phyloP scores from a whole-genome alignment of 2,113 vertebrate species.

The Dolichotis patagonum region DNA sequence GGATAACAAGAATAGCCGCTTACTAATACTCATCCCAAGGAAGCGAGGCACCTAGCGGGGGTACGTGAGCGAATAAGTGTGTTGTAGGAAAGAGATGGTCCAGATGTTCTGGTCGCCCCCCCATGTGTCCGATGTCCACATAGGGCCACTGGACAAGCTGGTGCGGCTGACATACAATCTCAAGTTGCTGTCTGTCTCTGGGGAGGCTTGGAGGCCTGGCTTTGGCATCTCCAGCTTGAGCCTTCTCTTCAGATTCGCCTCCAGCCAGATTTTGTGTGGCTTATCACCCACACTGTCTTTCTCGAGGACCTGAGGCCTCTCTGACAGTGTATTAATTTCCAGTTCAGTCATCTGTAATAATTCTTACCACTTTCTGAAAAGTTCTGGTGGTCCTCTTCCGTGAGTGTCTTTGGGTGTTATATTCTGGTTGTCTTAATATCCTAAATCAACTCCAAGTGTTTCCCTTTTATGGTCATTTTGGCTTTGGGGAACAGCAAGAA shows the following conservation, averaged over 20 bases:
- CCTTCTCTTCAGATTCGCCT: background rate
- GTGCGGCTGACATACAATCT: background rate
- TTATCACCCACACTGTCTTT: background rate
- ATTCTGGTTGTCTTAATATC: background rate
- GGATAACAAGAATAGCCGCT: background rate
- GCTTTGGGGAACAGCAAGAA: background rate
- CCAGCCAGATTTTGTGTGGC: background rate
- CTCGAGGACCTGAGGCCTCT: background rate
- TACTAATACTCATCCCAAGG: background rate
- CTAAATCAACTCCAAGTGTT: background rate
- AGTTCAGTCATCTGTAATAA: background rate
- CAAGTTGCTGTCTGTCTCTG: background rate
- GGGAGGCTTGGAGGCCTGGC: background rate
- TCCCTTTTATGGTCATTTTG: background rate
- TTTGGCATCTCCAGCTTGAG: background rate
- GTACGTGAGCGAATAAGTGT: background rate
- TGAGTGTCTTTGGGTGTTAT: background rate
- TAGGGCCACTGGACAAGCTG: background rate
- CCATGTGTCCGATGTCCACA: background rate
- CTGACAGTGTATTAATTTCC: background rate
- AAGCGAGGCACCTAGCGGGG: background rate
- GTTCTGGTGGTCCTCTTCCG: background rate
- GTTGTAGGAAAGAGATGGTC: background rate
- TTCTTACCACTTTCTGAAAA: background rate
- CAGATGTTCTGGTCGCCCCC: background rate